Percentiles rank a stretch among this genome's conserved stretches.
phyloP scores from a whole-genome alignment of 2,888 invertebrate genomes.

The Watsonalla binaria region DNA sequence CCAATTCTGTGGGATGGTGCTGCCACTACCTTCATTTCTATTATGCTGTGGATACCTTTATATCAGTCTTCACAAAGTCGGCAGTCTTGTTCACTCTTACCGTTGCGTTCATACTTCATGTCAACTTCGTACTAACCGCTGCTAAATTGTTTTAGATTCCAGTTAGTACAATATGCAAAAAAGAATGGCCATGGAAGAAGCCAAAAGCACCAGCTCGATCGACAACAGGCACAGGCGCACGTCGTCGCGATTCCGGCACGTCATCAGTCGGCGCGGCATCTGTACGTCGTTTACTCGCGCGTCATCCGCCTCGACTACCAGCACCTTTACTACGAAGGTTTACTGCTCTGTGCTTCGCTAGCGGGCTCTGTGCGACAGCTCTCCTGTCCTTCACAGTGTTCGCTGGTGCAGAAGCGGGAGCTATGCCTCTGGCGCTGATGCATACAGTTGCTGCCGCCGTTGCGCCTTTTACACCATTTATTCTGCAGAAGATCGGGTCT shows the following conservation, averaged over 20 bases:
- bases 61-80: too few species aligned
- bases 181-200: conserved; percentile 73
- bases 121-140: too few species aligned
- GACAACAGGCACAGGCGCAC: conserved; percentile 31
- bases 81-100: too few species aligned
- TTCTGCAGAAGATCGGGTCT: conserved; percentile 63
- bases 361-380: conserved; percentile 81
- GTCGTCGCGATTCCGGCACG: conserved; percentile 83
- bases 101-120: too few species aligned
- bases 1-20: too few species aligned
- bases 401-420: conserved; percentile 77
- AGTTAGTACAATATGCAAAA: conserved; percentile 62
- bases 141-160: conserved; percentile 45
- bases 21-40: too few species aligned
- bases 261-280: conserved; percentile 88
- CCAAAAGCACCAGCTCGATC: conserved; percentile 43
- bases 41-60: too few species aligned
- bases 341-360: conserved; percentile 77
- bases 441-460: conserved; percentile 80
- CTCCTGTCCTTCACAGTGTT: conserved; percentile 78
- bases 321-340: conserved; percentile 68
- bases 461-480: conserved; percentile 65
- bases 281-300: conserved; percentile 84
- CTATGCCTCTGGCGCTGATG: conserved; percentile 80
- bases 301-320: conserved; percentile 70